phyloP scores from a whole-genome alignment of 1,140 invertebrate genomes.

The Heliconius eleuchia region DNA sequence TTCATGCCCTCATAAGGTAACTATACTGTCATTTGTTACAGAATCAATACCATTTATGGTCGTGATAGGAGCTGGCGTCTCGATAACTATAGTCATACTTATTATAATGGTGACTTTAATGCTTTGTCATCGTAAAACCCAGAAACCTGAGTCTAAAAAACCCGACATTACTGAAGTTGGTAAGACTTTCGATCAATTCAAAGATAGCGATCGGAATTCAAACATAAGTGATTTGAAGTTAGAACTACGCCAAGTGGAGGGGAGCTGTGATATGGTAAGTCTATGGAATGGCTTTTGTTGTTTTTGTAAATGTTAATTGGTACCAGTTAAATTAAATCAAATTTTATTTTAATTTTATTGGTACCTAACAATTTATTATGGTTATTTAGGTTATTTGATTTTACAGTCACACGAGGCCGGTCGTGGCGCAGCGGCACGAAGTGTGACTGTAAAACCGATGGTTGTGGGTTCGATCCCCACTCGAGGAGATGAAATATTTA shows the following conservation, averaged over 20 bases:
- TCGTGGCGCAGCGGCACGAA: too few species aligned
- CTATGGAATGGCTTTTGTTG: background rate
- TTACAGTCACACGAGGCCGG: too few species aligned
- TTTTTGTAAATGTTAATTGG: background rate
- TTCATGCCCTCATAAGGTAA: background rate
- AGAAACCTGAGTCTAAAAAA: constrained; percentile 63
- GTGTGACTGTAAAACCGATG: too few species aligned
- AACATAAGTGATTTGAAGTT: constrained; percentile 73
- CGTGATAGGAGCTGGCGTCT: constrained; percentile 51
- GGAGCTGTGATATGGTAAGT: constrained; percentile 70
- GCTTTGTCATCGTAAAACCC: constrained; percentile 63
- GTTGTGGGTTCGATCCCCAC: too few species aligned
- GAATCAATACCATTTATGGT: constrained; percentile 61
- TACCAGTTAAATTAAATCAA: too few species aligned
- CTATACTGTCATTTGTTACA: constrained; percentile 45
- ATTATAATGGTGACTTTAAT: constrained; percentile 65
- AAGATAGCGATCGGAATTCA: constrained; percentile 66
- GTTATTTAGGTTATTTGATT: too few species aligned
- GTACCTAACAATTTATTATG: too few species aligned
- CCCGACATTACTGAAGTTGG: constrained; percentile 65
- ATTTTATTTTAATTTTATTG: too few species aligned
- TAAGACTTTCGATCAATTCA: constrained; percentile 61
- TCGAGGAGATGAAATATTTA: too few species aligned
- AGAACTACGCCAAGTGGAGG: constrained; percentile 68
- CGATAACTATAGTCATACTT: constrained; percentile 53